Percentiles rank a stretch among this genome's conserved stretches.
These are phyloP conservation scores for Stomatorhinus walkeri DNA, from an alignment of 2,797 vertebrate genomes.

Conservation along the genomic window DNA sequence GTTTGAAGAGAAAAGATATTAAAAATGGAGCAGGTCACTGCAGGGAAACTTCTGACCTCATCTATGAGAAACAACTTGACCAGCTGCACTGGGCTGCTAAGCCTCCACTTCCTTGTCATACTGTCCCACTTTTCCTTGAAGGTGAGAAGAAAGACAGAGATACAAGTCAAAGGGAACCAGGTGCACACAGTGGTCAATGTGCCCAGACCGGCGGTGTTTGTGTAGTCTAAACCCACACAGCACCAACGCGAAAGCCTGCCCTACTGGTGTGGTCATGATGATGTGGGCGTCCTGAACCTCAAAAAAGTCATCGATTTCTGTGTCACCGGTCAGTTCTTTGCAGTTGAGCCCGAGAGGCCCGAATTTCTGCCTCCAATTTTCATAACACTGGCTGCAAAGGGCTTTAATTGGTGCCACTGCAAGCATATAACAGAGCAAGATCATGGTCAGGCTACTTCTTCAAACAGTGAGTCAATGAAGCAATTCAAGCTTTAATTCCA, in stretches of 20 bases:
- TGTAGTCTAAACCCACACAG: not conserved
- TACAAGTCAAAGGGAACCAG: slow-evolving; percentile 19
- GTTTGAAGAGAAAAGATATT: not conserved
- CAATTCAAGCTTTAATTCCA: not conserved
- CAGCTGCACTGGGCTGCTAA: slow-evolving; percentile 81
- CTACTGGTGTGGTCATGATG: slow-evolving; percentile 92
- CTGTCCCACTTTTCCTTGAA: slow-evolving; percentile 96
- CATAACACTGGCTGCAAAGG: slow-evolving; percentile 87
- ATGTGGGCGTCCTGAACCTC: slow-evolving; percentile 91
- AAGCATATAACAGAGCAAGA: slow-evolving; percentile 28
- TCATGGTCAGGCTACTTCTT: slow-evolving; percentile 12
- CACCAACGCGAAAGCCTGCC: slow-evolving; percentile 42
- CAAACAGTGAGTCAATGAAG: not conserved
- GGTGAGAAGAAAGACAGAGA: slow-evolving; percentile 27
- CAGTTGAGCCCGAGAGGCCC: slow-evolving; percentile 82
- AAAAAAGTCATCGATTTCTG: slow-evolving; percentile 89
- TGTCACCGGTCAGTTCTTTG: slow-evolving; percentile 96
- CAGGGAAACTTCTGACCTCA: slow-evolving; percentile 54
- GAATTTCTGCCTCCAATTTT: slow-evolving; percentile 92
- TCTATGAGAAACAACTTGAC: slow-evolving; percentile 92
- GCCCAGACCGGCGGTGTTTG: not conserved
- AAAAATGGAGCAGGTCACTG: not conserved
- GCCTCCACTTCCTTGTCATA: slow-evolving; percentile 93
- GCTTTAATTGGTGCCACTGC: slow-evolving; percentile 98
- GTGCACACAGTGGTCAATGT: not conserved